Conservation (phyloP, 2,888 invertebrate species). For the Elysia crispata region DNA sequence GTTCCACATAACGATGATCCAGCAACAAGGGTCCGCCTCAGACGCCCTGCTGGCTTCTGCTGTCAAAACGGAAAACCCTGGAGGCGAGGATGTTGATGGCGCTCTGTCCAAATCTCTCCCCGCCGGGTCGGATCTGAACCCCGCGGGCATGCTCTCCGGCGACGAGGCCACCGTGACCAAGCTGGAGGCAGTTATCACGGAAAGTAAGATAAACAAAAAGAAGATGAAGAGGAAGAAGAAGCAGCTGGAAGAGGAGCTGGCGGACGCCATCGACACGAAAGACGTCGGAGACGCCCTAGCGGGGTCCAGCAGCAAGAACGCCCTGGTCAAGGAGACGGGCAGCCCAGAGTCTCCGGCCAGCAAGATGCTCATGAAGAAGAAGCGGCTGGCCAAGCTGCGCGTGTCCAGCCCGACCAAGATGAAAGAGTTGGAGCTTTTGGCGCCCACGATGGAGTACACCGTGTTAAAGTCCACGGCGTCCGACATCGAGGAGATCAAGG, state of each 20-base stretch:
- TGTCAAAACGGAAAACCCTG: background rate
- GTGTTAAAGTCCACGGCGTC: slow-evolving; percentile 36
- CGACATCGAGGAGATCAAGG: slow-evolving; percentile 33
- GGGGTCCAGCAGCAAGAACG: background rate
- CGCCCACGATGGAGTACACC: slow-evolving; percentile 40
- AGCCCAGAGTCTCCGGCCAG: slow-evolving; percentile 25
- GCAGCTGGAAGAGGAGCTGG: background rate
- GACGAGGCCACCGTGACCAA: background rate
- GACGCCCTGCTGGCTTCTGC: background rate
- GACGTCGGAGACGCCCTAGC: background rate
- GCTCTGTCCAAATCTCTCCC: background rate
- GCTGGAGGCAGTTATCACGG: background rate
- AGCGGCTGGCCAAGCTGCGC: slow-evolving; percentile 40
- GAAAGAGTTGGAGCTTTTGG: slow-evolving; percentile 44
- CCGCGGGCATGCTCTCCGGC: background rate
- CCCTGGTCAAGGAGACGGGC: background rate
- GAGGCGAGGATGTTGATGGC: background rate
- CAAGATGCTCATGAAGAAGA: slow-evolving; percentile 29
- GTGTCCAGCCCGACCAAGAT: slow-evolving; percentile 48
- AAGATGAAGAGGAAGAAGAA: background rate
- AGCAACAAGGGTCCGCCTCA: background rate
- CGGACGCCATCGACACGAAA: slow-evolving; percentile 16
- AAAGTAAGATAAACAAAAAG: background rate
- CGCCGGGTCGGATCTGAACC: background rate
- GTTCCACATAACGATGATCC: too few relatives aligned